Evolutionary conservation across 2,888 invertebrate species (phyloP), one percentile per base, ranked within the genome.

Genomic region (Frankliniella fusca): DNA sequence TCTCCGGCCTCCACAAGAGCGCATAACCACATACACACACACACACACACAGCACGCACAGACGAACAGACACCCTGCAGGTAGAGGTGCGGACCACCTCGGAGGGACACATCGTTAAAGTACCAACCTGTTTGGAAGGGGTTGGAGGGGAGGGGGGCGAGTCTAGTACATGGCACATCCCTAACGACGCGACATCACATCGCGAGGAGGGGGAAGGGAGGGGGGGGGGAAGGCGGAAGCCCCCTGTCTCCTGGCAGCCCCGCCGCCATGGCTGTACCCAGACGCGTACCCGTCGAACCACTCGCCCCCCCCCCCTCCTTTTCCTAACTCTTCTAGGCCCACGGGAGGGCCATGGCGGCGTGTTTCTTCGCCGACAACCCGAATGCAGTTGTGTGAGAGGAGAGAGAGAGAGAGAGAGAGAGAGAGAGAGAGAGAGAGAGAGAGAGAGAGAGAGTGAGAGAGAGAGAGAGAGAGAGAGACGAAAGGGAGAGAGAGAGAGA

Each of bases 311-410:
- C 0, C 61, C 15, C 18, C 61, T 5, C 61, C 18, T 11, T 7
- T 18, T 38, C 38, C 5, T 38, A 38, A 38, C 38, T 15, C 61
- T 18, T 61, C 61, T 38, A 38, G 61, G 61, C 61, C 61, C 61
- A 11, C 61, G 70, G 70, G 70, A 70, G 70, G 27, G 23, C 70
- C 70, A 27, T 27, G 10, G 3, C 70, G 10, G 3, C 38, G 70
- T 76, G 70, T 27, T 76, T 76, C 70, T 76, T 76, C 70, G 70
- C 70, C 70, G 70, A 76, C 70, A 76, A 76, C 70, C 70, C 70
- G 70, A 76, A 76, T 76, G 70, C 70, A 76, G 70, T 76, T 76
- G 70, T 23, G 70, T 76, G 23, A 70, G 70, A 23, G 23, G 70
- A 23, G 23, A 11, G 23, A 65, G 23, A n/a, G 23, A n/a, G n/a